Base-by-base conservation (phyloP, 2,797 vertebrate genomes). In the Ctenopoma kingsleyae region DNA sequence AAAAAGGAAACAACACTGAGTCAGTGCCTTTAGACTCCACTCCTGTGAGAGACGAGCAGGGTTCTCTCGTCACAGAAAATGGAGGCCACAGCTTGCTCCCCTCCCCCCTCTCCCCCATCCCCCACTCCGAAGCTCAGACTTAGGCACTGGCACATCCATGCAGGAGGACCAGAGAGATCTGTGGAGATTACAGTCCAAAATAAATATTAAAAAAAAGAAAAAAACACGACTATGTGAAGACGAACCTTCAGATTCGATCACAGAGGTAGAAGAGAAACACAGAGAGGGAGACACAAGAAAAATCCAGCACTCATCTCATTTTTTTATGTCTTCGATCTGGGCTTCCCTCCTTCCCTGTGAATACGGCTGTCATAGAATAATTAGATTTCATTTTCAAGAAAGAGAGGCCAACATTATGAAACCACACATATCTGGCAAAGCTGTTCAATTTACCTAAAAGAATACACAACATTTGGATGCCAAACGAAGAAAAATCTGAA, bases 31-130 rank as follows among this genome's bases (percentile, higher is more conserved):
- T 70, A 86, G 88, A 92, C 87, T 91, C 92, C 86, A 84, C 87
- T 93, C 91, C 90, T 90, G 89, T 88, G 90, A 93, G 90, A 93
- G 90, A 92, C 90, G 87, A 92, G 90, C 90, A 89, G 87, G 92
- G 90, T 89, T 93, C 87, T 92, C 91, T 92, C 91, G 89, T 93
- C 92, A 91, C 91, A 94, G 92, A 94, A 94, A 94, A 94, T 93
- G 93, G 93, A 93, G 93, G 92, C 90, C 90, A 93, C 90, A 90
- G 93, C 91, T 92, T 83, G 87, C 90, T 94, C 91, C 91, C 92
- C 90, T 87, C 91, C 91, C 90, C 93, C 89, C 90, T 80, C 88
- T 80, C 90, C 93, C 91, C 90, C 92, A 91, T 91, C 91, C 91
- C 90, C 93, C 92, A 92, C 92, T 83, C 89, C 56, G 53, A 85